Percentiles rank a stretch among this genome's conserved stretches.
These are phyloP conservation scores for Entosphenus tridentatus DNA, from an alignment of 2,113 vertebrate species.

Conservation along the genomic window DNA sequence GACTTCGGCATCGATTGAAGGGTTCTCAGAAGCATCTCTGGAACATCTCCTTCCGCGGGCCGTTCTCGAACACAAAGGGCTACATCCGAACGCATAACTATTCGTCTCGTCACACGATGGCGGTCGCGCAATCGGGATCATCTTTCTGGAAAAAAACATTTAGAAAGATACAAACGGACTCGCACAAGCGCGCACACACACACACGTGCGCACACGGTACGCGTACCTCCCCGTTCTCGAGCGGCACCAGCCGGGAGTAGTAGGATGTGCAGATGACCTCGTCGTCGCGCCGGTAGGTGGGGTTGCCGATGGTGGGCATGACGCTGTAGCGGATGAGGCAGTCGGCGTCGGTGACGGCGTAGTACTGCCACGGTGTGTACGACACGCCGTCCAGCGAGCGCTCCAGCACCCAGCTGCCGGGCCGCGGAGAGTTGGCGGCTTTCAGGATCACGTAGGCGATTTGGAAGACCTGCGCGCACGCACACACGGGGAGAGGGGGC, in stretches of 20 bases:
- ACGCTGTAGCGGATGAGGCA: constrained; percentile 69
- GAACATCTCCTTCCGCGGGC: no score
- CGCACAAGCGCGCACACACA: background rate
- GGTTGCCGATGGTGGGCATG: constrained; percentile 43
- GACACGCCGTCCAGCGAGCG: constrained; percentile 49
- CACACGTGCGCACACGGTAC: background rate
- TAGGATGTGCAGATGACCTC: constrained; percentile 93
- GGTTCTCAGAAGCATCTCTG: no score
- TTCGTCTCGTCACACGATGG: no score
- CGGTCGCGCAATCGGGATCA: no score
- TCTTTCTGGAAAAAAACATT: background rate
- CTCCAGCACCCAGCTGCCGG: constrained; percentile 85
- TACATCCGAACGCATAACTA: no score
- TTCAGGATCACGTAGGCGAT: constrained; percentile 82
- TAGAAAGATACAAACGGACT: background rate
- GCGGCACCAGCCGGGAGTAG: constrained; percentile 80
- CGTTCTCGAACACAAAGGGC: no score
- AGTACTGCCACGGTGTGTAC: constrained; percentile 78
- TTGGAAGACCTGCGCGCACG: constrained; percentile 51
- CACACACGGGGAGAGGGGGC: no score
- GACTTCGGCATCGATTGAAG: no score
- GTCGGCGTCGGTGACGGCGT: constrained; percentile 69
- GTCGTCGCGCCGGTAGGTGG: constrained; percentile 58
- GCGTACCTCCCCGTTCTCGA: constrained; percentile 94
- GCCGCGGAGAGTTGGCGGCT: constrained; percentile 74